phyloP scores from a whole-genome alignment of 2,888 invertebrate species.

The Carpatolechia fugitivella region DNA sequence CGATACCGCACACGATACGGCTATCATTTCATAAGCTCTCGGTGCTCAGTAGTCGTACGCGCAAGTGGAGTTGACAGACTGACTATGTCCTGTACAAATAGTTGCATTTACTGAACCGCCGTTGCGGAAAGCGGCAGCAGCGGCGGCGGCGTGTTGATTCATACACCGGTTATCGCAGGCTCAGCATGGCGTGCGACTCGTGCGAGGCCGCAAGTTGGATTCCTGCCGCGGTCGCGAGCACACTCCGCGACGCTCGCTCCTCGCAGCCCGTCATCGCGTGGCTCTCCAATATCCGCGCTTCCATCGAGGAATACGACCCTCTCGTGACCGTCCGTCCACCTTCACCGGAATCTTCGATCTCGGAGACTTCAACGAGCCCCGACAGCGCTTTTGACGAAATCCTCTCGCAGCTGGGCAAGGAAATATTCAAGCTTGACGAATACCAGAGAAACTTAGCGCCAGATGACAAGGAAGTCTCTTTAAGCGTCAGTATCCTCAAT shows the following conservation, averaged over 20 bases:
- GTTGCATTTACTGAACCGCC: conserved; percentile 40
- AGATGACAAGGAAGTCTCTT: conserved; percentile 52
- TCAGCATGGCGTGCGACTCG: conserved; percentile 67
- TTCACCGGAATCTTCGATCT: conserved; percentile 33
- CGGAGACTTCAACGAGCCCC: conserved; percentile 32
- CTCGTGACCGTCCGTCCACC: conserved; percentile 48
- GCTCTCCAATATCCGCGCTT: conserved; percentile 58
- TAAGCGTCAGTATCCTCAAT: conserved; percentile 66
- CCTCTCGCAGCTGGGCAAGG: conserved; percentile 68
- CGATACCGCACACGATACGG: conserved; percentile 47
- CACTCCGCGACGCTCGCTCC: conserved; percentile 59
- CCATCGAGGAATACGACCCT: conserved; percentile 71
- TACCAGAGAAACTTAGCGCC: conserved; percentile 61
- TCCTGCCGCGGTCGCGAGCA: conserved; percentile 69
- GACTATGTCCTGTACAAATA: conserved; percentile 16
- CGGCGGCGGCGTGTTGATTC: conserved; percentile 55
- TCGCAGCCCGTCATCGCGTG: conserved; percentile 65
- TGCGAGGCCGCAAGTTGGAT: conserved; percentile 74
- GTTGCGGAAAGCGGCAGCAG: conserved; percentile 54
- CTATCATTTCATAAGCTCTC: conserved; percentile 26
- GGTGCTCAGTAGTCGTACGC: not conserved
- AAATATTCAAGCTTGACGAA: conserved; percentile 70
- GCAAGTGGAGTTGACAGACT: conserved; percentile 6
- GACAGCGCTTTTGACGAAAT: conserved; percentile 72
- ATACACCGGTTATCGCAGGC: conserved; percentile 70